Percentiles rank a stretch among this genome's conserved stretches.
Evolutionary conservation across 2,888 invertebrate genomes (phyloP).

Genomic region (Acrobasis consociella): DNA sequence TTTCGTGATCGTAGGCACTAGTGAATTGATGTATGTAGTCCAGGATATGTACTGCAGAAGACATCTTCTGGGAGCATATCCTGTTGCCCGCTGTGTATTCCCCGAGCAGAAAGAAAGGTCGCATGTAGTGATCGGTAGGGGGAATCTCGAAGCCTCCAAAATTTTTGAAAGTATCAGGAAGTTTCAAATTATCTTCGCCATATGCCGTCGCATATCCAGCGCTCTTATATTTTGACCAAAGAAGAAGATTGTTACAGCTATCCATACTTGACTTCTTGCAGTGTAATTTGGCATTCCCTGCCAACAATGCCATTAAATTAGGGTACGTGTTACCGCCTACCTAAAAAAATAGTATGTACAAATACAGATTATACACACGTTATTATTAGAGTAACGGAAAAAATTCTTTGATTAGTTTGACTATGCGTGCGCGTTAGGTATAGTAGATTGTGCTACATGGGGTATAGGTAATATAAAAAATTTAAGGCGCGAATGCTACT

Average conservation of each 20-base stretch:
- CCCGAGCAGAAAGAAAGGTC: slow-evolving; percentile 87
- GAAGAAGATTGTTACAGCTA: slow-evolving; percentile 87
- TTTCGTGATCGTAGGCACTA: slow-evolving; percentile 78
- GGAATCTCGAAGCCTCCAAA: slow-evolving; percentile 60
- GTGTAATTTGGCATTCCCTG: slow-evolving; percentile 84
- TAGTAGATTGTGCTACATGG: slow-evolving; percentile 45
- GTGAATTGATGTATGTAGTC: slow-evolving; percentile 86
- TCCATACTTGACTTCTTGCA: slow-evolving; percentile 71
- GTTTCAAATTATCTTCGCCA: slow-evolving; percentile 87
- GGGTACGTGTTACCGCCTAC: slow-evolving; percentile 90
- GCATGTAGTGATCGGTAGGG: slow-evolving; percentile 91
- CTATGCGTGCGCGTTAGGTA: slow-evolving; percentile 47
- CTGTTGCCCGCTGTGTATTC: slow-evolving; percentile 41
- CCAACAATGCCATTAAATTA: slow-evolving; percentile 91
- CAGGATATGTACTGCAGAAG: slow-evolving; percentile 85
- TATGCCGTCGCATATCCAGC: slow-evolving; percentile 90
- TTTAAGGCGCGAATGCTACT: slow-evolving; percentile 25
- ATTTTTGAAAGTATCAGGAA: slow-evolving; percentile 86
- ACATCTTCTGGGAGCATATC: slow-evolving; percentile 62
- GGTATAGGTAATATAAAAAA: too few relatives aligned
- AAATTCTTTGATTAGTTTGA: slow-evolving; percentile 21
- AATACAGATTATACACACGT: not conserved
- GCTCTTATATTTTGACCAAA: slow-evolving; percentile 89
- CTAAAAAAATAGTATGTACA: slow-evolving; percentile 46
- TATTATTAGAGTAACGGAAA: not conserved